Evolutionary conservation across 2,888 invertebrate genomes (phyloP), one percentile per base, ranked within the genome.

Genomic region (Gortyna flavago): DNA sequence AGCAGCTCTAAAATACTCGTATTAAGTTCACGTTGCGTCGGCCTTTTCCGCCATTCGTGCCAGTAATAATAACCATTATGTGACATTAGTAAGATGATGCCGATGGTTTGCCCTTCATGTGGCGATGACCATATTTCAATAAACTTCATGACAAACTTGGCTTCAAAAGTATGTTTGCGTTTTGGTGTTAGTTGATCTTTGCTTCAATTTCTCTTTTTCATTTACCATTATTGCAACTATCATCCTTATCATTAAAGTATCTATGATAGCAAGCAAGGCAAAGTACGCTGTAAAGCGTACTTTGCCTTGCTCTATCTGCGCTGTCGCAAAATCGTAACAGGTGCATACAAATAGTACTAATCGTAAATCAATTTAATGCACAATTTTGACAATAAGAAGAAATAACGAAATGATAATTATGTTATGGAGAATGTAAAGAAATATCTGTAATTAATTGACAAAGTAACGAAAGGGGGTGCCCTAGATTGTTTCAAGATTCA

Each of bases 1-100:
- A 70, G 71, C 54, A 70, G 71, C 54, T 77, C 67, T 81, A 67
- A 85, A 81, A 74, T 81, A 69, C 72, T 64, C 38, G 44, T 77
- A 70, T 77, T 77, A 77, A 72, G 41, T 80, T 80, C 64, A 83
- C 35, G 61, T 62, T 25, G 51, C 29, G 62, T 75, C 64, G 44
- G 81, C 29, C 21, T 64, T 79, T 81, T 74, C 73, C 66, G 64
- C 61, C 44, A 70, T 62, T 62, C 35, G 44, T 71, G 75, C 48
- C 11, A 41, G 29, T 83, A 73, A 83, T 84, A 70, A 74, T 83
- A 65, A 65, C 48, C 25, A 79, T 83, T 65, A 72, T 44, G 62
- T 62, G 83, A 83, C 74, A 79, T 78, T 83, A 79, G 73, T 67
- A 41, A 72, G 29, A 62, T 44, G 61, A 70, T 48, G 54, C 48